phyloP scores from a whole-genome alignment of 2,888 invertebrate species.

The Adela reaumurella region DNA sequence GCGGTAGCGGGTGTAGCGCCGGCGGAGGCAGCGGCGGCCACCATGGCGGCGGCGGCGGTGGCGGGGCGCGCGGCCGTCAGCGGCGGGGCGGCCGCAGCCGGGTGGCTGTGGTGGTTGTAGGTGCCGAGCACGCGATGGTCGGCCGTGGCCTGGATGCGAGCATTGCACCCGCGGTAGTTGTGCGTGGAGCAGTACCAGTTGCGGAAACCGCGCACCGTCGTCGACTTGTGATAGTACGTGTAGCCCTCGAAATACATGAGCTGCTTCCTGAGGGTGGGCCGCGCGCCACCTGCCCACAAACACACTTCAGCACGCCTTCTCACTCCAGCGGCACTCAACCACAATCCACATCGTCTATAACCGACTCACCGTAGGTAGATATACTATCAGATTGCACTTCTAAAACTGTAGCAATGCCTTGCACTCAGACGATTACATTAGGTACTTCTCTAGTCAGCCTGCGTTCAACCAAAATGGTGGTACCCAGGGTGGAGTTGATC shows the following conservation, averaged over 20 bases:
- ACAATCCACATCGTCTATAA: too few relatives aligned
- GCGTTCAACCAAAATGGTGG: too few relatives aligned
- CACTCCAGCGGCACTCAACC: too few relatives aligned
- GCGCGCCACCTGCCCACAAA: constrained; percentile 11
- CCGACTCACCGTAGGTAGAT: too few relatives aligned
- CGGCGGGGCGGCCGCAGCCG: neutral
- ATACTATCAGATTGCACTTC: too few relatives aligned
- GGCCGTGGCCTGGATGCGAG: constrained; percentile 11
- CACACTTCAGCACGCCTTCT: neutral
- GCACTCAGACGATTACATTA: too few relatives aligned
- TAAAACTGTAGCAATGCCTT: too few relatives aligned
- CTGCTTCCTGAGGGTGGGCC: constrained; percentile 33
- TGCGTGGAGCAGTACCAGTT: constrained; percentile 45
- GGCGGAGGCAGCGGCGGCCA: neutral
- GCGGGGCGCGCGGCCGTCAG: too few relatives aligned
- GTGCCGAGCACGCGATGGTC: constrained; percentile 2
- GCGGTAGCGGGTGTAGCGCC: constrained; percentile 15
- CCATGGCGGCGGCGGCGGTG: too few relatives aligned
- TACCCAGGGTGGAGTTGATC: too few relatives aligned
- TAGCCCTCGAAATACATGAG: constrained; percentile 32
- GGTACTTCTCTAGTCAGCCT: too few relatives aligned
- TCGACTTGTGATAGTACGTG: constrained; percentile 38
- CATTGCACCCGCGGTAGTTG: constrained; percentile 38
- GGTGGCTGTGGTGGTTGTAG: constrained; percentile 4
- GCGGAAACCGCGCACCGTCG: constrained; percentile 29